Percentiles rank a stretch among this genome's conserved stretches.
Conservation (phyloP, 23 tunicate species). For the Aplidium turbinatum region DNA sequence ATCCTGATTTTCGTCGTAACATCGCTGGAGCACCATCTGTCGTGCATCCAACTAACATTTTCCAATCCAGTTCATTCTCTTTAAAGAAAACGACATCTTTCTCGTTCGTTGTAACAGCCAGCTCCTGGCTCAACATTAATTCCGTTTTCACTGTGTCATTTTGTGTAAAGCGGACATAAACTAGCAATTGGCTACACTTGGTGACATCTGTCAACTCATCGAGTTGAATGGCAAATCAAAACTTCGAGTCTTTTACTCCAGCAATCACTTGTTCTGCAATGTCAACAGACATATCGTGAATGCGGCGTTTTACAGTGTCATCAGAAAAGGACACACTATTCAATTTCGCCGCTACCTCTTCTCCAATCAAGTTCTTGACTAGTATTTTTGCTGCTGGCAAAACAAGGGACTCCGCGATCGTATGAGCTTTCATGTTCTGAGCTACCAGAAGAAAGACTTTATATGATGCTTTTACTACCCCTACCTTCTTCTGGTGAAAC, state of each 20-base stretch:
- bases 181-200: slow-evolving; percentile 54
- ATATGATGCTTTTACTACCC: slow-evolving; percentile 60
- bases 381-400: slow-evolving; percentile 60
- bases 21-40: slow-evolving; percentile 67
- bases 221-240: slow-evolving; percentile 49
- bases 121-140: slow-evolving; percentile 62
- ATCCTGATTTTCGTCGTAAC: slow-evolving; percentile 34
- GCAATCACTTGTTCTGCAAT: slow-evolving; percentile 64
- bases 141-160: slow-evolving; percentile 50
- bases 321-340: slow-evolving; percentile 61
- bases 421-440: slow-evolving; percentile 60
- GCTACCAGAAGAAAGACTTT: slow-evolving; percentile 78
- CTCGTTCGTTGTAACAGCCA: slow-evolving; percentile 46
- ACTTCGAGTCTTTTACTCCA: slow-evolving; percentile 68
- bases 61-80: slow-evolving; percentile 56
- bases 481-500: slow-evolving; percentile 32
- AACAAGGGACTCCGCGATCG: slow-evolving; percentile 73
- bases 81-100: slow-evolving; percentile 51
- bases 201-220: slow-evolving; percentile 61
- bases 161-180: slow-evolving; percentile 57
- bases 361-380: slow-evolving; percentile 54
- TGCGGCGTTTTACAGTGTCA: slow-evolving; percentile 63
- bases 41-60: slow-evolving; percentile 50
- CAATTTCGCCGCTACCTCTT: slow-evolving; percentile 37
- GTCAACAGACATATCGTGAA: slow-evolving; percentile 41